Evolutionary conservation across 30 jellyfish, hydroid and myxozoan species (phyloP), one percentile per base, ranked within the genome.

Genomic region (Pseudorhiza aurosa): DNA sequence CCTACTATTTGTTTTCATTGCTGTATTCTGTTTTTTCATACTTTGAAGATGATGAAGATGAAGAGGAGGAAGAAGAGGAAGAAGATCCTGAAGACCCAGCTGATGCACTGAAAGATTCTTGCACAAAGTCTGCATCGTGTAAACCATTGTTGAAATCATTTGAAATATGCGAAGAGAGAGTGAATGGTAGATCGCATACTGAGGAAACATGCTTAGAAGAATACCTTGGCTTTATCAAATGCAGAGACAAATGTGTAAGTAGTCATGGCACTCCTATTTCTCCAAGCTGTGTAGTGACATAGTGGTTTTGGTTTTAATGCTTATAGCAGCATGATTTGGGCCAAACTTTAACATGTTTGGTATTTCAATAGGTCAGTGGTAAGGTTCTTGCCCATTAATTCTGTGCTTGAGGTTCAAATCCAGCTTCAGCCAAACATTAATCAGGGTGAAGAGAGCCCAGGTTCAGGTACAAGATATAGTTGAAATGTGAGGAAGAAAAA

Each of bases 11-110:
- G 7, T 29, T 8, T 25, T 11, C 42, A 59, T 17, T 9, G 10
- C 55, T 42, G 55, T 8, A 9, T 49, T 49, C 29, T 29, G 22
- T 49, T 49, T 49, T 49, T 12, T 4, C 2, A 15, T 49, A 29
- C n/a, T 29, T 2, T 15, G 95, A 72, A 6, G 95, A 83, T 10
- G 95, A 83, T n/a, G 95, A 83, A 2, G 96, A 87, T 11, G 96
- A 87, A 1, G 96, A 87, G n/a, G 96, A 87, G n/a, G 96, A 86
- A 10, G 96, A 87, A 33, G 96, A 87, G 12, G 96, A 87, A 49
- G 96, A 87, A 35, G 96, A 87, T 11, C 84, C 86, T 4, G 88
- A 39, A 15, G 96, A 87, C 75, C 89, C 89, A 1, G 75, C 64
- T 30, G 96, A 87, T 67, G 68, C 83, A 17, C 33, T 87, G 0